Conservation (phyloP, 2,113 vertebrate genomes). For the Caranx ignobilis region DNA sequence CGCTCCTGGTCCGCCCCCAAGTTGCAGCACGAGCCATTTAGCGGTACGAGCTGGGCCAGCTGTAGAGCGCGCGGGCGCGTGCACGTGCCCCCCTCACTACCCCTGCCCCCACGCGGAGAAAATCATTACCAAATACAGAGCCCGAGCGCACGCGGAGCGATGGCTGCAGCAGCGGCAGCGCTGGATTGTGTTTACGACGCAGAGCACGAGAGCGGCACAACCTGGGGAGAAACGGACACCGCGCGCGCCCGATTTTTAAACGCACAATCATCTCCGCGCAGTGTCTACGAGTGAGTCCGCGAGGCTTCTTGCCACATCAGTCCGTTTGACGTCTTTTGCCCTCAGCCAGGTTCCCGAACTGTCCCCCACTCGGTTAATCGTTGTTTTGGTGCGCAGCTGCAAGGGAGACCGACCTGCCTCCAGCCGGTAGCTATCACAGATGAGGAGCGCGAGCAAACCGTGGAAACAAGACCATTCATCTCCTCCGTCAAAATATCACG, state of each 20-base stretch:
- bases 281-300: conserved; percentile 20
- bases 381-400: conserved; percentile 32
- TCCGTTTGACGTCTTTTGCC: conserved; percentile 17
- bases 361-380: not conserved
- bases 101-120: conserved; percentile 57
- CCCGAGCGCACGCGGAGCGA: conserved; percentile 72
- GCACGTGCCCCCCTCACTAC: conserved; percentile 49
- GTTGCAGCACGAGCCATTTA: conserved; percentile 82
- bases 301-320: conserved; percentile 6
- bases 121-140: conserved; percentile 63
- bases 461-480: conserved; percentile 24
- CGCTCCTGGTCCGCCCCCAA: conserved; percentile 83
- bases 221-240: conserved; percentile 35
- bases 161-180: conserved; percentile 67
- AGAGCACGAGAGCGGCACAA: conserved; percentile 55
- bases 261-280: conserved; percentile 42
- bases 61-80: conserved; percentile 71
- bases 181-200: conserved; percentile 68
- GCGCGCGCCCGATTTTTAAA: conserved; percentile 48
- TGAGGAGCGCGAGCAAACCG: conserved; percentile 35
- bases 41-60: conserved; percentile 71
- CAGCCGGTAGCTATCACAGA: conserved; percentile 6
- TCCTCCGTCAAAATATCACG: conserved; percentile 19
- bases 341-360: not conserved
- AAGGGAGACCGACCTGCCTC: conserved; percentile 15